phyloP scores from a whole-genome alignment of 2,888 invertebrate species.

The Cyaniris semiargus region DNA sequence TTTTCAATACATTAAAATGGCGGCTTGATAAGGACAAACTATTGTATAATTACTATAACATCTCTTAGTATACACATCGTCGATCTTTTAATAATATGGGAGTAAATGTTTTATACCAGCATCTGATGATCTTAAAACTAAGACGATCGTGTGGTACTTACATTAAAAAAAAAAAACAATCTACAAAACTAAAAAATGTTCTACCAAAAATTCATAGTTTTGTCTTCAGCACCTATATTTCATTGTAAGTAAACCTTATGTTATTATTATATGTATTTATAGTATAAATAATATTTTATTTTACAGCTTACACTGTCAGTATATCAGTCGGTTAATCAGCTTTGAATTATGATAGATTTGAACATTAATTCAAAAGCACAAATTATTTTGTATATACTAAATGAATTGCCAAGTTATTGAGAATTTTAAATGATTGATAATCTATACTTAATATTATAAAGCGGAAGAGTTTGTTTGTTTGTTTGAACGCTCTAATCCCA shows the following conservation, averaged over 20 bases:
- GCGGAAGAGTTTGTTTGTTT: no score
- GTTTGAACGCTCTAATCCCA: no score
- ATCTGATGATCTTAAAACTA: slow-evolving; percentile 28
- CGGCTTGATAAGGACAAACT: no score
- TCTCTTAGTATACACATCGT: background rate
- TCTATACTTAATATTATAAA: no score
- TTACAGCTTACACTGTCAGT: background rate
- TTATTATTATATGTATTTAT: background rate
- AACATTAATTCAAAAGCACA: background rate
- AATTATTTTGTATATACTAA: background rate
- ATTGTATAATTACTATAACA: no score
- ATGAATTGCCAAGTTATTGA: no score
- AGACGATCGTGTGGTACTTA: slow-evolving; percentile 35
- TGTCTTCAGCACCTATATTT: slow-evolving; percentile 16
- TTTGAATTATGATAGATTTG: background rate
- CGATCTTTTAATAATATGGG: background rate
- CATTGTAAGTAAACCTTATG: background rate
- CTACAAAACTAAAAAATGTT: slow-evolving; percentile 43
- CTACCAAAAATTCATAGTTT: slow-evolving; percentile 25
- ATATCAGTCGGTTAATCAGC: no score
- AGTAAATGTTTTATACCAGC: slow-evolving; percentile 41
- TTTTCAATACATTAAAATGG: no score
- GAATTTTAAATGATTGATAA: no score
- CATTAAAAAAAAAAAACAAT: slow-evolving; percentile 53
- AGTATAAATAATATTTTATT: slow-evolving; percentile 8